Conservation (phyloP, 1,140 invertebrate species). For the Heliothis subflexa region DNA sequence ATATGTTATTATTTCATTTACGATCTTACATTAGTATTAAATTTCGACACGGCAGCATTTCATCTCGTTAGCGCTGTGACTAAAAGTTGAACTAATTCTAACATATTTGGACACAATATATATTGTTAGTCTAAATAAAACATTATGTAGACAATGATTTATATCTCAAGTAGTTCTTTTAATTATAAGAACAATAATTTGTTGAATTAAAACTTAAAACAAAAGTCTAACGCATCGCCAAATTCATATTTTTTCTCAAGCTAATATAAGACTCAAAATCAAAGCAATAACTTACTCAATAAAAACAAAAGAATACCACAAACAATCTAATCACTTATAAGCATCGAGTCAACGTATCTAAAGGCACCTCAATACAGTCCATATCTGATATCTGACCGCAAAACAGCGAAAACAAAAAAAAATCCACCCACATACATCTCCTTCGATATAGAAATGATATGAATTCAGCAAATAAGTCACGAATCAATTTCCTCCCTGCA, state of each 20-base stretch:
- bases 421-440: slow-evolving; percentile 4
- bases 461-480: slow-evolving; percentile 55
- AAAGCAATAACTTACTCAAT: not conserved
- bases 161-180: too few species aligned
- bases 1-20: too few species aligned
- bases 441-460: slow-evolving; percentile 33
- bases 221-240: too few species aligned
- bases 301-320: not conserved
- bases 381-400: slow-evolving; percentile 13
- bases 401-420: slow-evolving; percentile 15
- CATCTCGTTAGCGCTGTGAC: slow-evolving; percentile 18
- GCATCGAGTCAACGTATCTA: not conserved
- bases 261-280: too few species aligned
- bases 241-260: too few species aligned
- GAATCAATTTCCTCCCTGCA: slow-evolving; percentile 59
- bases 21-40: not conserved
- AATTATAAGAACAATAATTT: too few species aligned
- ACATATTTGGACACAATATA: not conserved
- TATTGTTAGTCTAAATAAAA: too few species aligned
- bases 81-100: not conserved
- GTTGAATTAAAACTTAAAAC: too few species aligned
- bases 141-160: too few species aligned
- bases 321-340: too few species aligned
- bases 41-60: not conserved
- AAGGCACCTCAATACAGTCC: not conserved